A percentile compares a stretch with the other conserved stretches of the same genome.
These are phyloP conservation scores for Pseudopodoces humilis DNA, from an alignment of 2,113 vertebrate species.

Conservation along the genomic window DNA sequence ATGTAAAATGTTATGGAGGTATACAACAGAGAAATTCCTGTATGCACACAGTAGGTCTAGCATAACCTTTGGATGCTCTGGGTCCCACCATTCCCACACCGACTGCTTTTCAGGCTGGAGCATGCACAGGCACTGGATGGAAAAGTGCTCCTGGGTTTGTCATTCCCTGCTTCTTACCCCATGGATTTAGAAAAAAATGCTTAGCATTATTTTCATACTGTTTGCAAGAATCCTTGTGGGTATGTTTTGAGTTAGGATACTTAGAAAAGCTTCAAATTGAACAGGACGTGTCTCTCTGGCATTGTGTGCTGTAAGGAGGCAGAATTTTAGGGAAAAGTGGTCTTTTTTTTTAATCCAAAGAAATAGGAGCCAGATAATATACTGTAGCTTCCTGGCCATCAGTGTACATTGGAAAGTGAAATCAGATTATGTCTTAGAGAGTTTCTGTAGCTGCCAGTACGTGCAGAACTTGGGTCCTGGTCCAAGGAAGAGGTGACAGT, in stretches of 20 bases:
- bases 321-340: neutral
- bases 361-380: neutral
- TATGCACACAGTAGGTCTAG: neutral
- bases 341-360: neutral
- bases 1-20: neutral
- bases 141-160: neutral
- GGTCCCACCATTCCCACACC: neutral
- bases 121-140: neutral
- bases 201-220: neutral
- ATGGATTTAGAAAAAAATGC: neutral
- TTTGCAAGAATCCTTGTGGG: neutral
- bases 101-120: neutral
- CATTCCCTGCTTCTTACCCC: neutral
- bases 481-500: neutral
- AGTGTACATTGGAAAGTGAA: neutral
- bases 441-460: neutral
- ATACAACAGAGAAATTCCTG: conserved; percentile 9
- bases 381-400: neutral
- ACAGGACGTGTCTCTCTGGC: neutral
- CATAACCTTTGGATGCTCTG: neutral
- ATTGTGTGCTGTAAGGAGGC: neutral
- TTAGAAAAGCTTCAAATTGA: neutral
- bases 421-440: neutral
- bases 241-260: neutral
- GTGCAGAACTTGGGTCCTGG: neutral